phyloP scores from a whole-genome alignment of 2,113 vertebrate genomes.

The Rhipidura dahli region DNA sequence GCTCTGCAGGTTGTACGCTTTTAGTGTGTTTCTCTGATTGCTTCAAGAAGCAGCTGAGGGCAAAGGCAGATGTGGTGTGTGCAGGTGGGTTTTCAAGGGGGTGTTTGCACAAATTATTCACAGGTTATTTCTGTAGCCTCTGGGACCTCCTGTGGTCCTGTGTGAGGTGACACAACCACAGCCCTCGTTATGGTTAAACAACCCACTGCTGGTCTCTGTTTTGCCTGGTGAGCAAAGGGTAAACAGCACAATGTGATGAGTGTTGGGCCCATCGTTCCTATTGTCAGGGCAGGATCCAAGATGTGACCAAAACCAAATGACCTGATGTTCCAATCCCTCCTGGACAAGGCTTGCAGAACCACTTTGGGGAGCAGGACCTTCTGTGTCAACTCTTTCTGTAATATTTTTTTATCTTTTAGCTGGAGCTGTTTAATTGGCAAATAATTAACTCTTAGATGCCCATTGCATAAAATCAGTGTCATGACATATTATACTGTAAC shows the following conservation, averaged over 20 bases:
- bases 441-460: background rate
- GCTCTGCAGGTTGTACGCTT: background rate
- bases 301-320: background rate
- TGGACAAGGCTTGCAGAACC: background rate
- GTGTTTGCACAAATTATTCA: background rate
- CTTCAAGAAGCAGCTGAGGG: background rate
- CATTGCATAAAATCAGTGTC: background rate
- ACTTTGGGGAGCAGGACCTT: background rate
- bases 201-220: background rate
- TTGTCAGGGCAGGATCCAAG: background rate
- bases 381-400: background rate
- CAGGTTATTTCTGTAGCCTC: background rate
- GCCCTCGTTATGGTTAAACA: background rate
- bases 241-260: rapidly evolving
- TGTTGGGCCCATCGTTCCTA: rapidly evolving
- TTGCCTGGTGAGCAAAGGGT: background rate
- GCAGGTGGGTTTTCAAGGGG: background rate
- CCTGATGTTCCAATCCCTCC: background rate
- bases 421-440: background rate
- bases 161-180: background rate
- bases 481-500: background rate
- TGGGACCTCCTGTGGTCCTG: background rate
- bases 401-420: background rate
- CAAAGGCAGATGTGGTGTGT: background rate
- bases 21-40: background rate